Percentiles rank a stretch among this genome's conserved stretches.
These are phyloP conservation scores for Oscheius myriophilus DNA, from an alignment of 2,888 invertebrate genomes.

Conservation along the genomic window DNA sequence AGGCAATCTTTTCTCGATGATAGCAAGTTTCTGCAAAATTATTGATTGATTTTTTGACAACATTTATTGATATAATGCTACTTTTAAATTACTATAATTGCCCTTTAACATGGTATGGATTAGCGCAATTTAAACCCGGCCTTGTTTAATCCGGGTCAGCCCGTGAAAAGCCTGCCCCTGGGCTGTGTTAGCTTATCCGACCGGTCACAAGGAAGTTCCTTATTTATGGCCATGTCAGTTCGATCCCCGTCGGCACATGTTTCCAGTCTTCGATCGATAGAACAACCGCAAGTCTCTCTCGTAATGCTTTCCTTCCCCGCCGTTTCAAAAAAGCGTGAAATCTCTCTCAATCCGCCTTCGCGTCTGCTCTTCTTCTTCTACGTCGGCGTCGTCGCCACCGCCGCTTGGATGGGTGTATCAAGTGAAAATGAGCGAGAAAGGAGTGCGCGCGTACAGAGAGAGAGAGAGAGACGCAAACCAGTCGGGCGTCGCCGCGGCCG, in stretches of 20 bases:
- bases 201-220: neutral
- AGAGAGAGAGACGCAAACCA: slow-evolving; percentile 12
- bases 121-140: too few relatives aligned
- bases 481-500: slow-evolving; percentile 22
- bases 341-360: neutral
- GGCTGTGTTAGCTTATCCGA: neutral
- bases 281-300: neutral
- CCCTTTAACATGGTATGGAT: too few relatives aligned
- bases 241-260: too few relatives aligned
- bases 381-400: neutral
- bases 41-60: too few relatives aligned
- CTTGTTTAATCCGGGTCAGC: neutral
- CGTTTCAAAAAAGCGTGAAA: neutral
- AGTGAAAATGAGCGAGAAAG: slow-evolving; percentile 26
- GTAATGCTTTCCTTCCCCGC: neutral
- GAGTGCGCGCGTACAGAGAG: slow-evolving; percentile 22
- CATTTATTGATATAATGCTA: too few relatives aligned
- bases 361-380: neutral
- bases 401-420: slow-evolving; percentile 15
- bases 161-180: neutral
- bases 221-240: too few relatives aligned
- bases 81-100: too few relatives aligned
- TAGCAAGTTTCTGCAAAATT: too few relatives aligned
- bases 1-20: too few relatives aligned
- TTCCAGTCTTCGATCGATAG: too few relatives aligned